Evolutionary conservation across 2,113 vertebrate genomes (phyloP), one percentile per base, ranked within the genome.

Genomic region (Chaenogobius annularis): DNA sequence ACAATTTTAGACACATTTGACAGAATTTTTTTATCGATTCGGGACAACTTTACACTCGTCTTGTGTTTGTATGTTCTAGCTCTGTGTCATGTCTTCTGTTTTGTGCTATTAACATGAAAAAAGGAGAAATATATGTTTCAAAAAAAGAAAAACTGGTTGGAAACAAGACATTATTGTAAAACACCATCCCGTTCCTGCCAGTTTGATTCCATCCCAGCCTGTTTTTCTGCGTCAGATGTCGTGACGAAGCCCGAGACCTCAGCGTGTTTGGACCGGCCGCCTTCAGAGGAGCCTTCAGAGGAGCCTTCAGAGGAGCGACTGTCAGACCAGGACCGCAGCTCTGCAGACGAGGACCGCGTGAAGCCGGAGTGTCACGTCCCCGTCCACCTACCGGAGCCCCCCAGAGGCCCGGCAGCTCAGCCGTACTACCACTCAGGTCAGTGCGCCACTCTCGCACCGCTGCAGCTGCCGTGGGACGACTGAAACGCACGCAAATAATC

Each of bases 401-500:
- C 74, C 62, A 62, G 66, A n/a, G 40, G 81, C 50, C 11, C 86
- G 0, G 50, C 87, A 52, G 66, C 85, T 7, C 88, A 85, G 22
- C 77, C 90, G 0, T 93, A 82, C 73, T 92, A 84, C 77, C 37
- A 88, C 26, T 64, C 85, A 6, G 92, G 93, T 93, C 75, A 84
- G 89, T 44, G 0, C n/a, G 7, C 50, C 1, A 2, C 50, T 8
- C 50, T n/a, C 50, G 9, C 50, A 54, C 50, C 37, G 37, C 37
- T 7, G 8, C 37, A 40, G 37, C 37, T 40, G 26, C 26, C 4
- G 26, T 31, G 26, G 26, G 26, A 31, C 26, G 26, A 31, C 26
- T 31, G 26, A 31, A 31, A 31, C 26, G 26, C 26, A 31, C 26
- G 26, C 26, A 31, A 31, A 31, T 31, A 31, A 31, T 7, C 8